These are phyloP conservation scores for chimpanzee (Pan troglodytes) DNA, from an alignment of 2,113 vertebrate species.

Conservation along the genomic window NHGRI_mPanTro3-v2.1_pri NC_072403.2:44496501-44497000, in stretches of 20 bases:
- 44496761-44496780: not conserved
- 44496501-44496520: conserved; percentile 59
- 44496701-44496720: not conserved
- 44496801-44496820: not conserved
- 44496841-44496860: conserved; percentile 11
- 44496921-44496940: not conserved
- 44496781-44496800: not conserved
- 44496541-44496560: conserved; percentile 51
- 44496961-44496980: not conserved
- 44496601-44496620: conserved; percentile 39
- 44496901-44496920: conserved; percentile 12
- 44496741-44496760: not conserved
- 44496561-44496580: conserved; percentile 35
- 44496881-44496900: not conserved
- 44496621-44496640: conserved; percentile 41
- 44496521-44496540: conserved; percentile 37
- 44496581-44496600: conserved; percentile 27
- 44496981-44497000: not conserved
- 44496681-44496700: conserved; percentile 1
- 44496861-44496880: not conserved
- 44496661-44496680: conserved; percentile 1
- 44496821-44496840: conserved; percentile 45
- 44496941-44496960: not conserved
- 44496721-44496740: not conserved
- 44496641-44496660: conserved; percentile 33